phyloP scores from a whole-genome alignment of 2,113 vertebrate genomes.

The Panthera tigris region DNA sequence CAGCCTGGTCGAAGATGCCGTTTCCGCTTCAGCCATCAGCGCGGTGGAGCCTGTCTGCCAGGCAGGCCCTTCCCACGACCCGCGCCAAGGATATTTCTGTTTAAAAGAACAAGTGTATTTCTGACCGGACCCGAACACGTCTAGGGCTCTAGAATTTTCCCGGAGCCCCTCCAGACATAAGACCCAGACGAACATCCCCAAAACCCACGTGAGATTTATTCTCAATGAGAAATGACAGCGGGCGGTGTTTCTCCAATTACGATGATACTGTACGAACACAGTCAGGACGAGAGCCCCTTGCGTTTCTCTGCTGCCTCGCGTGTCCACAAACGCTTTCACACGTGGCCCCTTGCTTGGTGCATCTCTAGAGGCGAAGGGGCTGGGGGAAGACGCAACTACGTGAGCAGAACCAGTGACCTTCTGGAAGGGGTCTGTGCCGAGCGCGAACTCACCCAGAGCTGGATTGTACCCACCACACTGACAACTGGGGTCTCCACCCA shows the following conservation, averaged over 20 bases:
- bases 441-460: background rate
- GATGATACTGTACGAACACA: fast-evolving
- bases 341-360: fast-evolving
- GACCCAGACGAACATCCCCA: too few species aligned
- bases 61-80: background rate
- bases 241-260: background rate
- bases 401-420: background rate
- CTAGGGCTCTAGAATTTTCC: background rate
- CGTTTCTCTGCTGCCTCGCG: fast-evolving
- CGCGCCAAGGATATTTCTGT: background rate
- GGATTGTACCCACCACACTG: background rate
- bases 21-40: conserved; percentile 68
- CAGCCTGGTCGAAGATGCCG: conserved; percentile 70
- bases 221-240: fast-evolving
- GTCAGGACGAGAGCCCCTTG: background rate
- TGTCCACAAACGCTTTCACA: background rate
- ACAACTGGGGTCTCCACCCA: background rate
- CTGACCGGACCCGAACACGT: background rate
- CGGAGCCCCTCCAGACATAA: too few species aligned
- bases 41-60: background rate
- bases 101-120: background rate
- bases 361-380: background rate
- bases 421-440: background rate
- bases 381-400: background rate
- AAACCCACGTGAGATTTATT: background rate